phyloP scores from a whole-genome alignment of 2,888 invertebrate species.

The Merodon equestris region DNA sequence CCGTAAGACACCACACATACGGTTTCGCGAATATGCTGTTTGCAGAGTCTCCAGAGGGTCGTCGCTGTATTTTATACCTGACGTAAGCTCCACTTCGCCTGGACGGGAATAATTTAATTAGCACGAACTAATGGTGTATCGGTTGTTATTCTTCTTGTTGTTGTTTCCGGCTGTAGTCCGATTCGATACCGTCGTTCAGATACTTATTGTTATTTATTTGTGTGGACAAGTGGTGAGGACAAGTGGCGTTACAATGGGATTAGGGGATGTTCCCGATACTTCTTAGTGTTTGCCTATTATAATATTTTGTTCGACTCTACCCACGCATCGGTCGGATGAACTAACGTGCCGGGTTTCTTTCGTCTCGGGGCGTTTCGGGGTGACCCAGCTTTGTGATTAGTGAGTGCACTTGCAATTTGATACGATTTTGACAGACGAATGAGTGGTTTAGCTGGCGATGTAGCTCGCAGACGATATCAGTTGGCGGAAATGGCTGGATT shows the following conservation, averaged over 20 bases:
- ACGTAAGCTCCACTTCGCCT: conserved; percentile 54
- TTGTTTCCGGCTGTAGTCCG: conserved; percentile 5
- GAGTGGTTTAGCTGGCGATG: too few relatives aligned
- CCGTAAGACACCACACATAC: conserved; percentile 37
- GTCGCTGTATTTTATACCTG: conserved; percentile 64
- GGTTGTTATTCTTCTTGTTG: conserved; percentile 35
- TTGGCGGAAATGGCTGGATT: not conserved
- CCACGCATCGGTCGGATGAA: too few relatives aligned
- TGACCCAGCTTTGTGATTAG: not conserved
- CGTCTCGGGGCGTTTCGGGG: too few relatives aligned
- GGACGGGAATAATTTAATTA: conserved; percentile 64
- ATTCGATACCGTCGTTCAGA: conserved; percentile 11
- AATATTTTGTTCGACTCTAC: conserved; percentile 36
- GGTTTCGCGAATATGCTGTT: conserved; percentile 52
- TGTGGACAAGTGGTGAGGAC: conserved; percentile 38
- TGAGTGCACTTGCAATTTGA: conserved; percentile 36
- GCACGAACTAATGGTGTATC: conserved; percentile 62
- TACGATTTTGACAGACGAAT: conserved; percentile 5
- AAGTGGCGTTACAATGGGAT: conserved; percentile 52
- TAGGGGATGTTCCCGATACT: conserved; percentile 41
- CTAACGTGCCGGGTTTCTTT: not conserved
- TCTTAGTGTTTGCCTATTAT: conserved; percentile 51
- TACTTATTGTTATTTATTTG: conserved; percentile 4
- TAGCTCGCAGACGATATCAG: not conserved
- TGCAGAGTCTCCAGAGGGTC: conserved; percentile 59